Percentiles rank a stretch among this genome's conserved stretches.
phyloP scores from a whole-genome alignment of 2,797 vertebrate genomes.

The Phoebastria nigripes region DNA sequence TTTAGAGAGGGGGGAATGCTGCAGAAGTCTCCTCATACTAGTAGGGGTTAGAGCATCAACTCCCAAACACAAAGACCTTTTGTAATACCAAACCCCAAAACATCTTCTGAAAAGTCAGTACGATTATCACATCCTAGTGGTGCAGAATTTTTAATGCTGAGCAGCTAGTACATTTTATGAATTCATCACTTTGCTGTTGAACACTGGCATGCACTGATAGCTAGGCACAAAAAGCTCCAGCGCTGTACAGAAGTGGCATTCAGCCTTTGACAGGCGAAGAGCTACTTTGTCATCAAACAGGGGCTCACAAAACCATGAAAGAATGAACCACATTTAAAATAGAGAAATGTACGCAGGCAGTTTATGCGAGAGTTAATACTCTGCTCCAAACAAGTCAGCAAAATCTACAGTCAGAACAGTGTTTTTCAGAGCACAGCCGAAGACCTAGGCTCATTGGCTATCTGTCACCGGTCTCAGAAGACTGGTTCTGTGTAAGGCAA shows the following conservation, averaged over 20 bases:
- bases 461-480: conserved; percentile 22
- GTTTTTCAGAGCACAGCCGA: neutral
- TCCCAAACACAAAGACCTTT: neutral
- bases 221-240: conserved; percentile 58
- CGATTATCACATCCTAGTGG: conserved; percentile 15
- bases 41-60: neutral
- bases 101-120: conserved; percentile 15
- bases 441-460: conserved; percentile 6
- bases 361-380: conserved; percentile 37
- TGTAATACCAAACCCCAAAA: conserved; percentile 39
- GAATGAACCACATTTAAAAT: conserved; percentile 51
- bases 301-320: conserved; percentile 63
- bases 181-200: conserved; percentile 65
- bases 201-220: conserved; percentile 66
- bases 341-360: conserved; percentile 24
- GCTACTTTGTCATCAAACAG: conserved; percentile 65
- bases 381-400: conserved; percentile 42
- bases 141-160: conserved; percentile 51
- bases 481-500: neutral
- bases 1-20: neutral
- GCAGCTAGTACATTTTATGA: conserved; percentile 54
- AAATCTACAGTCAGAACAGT: neutral
- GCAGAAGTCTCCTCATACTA: neutral
- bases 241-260: conserved; percentile 63
- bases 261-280: conserved; percentile 60